Conservation (phyloP, 2,888 invertebrate genomes). For the Peribatodes rhomboidaria region DNA sequence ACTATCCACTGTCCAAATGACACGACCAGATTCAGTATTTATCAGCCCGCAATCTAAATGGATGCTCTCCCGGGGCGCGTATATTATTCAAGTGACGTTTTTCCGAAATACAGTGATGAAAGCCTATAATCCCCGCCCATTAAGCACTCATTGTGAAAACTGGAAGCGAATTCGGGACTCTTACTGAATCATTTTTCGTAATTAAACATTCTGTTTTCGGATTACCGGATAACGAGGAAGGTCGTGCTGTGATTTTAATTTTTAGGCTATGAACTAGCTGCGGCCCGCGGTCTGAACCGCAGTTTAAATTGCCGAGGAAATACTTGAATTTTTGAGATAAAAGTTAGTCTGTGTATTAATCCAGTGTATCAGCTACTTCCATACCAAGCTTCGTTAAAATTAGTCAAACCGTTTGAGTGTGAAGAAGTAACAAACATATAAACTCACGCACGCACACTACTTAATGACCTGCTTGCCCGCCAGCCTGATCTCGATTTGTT, state of each 20-base stretch:
- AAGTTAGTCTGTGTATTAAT: no score
- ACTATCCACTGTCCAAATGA: constrained; percentile 18
- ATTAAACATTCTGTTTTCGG: constrained; percentile 58
- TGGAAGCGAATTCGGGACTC: constrained; percentile 56
- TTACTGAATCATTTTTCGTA: constrained; percentile 62
- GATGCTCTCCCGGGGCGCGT: constrained; percentile 54
- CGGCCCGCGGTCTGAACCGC: no score
- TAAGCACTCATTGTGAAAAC: constrained; percentile 66
- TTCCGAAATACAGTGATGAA: constrained; percentile 66
- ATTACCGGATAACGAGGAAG: constrained; percentile 39
- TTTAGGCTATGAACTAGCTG: no score
- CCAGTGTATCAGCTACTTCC: no score
- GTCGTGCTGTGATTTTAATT: constrained; percentile 18
- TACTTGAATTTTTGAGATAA: no score
- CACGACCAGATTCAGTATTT: constrained; percentile 48
- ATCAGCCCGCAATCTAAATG: constrained; percentile 66
- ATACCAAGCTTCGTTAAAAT: no score
- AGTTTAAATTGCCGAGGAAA: no score
- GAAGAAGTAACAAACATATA: no score
- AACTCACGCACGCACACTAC: no score
- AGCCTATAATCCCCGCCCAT: constrained; percentile 70
- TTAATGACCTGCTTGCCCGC: no score
- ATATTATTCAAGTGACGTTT: constrained; percentile 65
- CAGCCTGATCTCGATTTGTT: no score
- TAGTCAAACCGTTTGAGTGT: no score